A percentile compares a stretch with the other conserved stretches of the same genome.
phyloP scores from a whole-genome alignment of 2,113 vertebrate species.

The Oreochromis aureus region DNA sequence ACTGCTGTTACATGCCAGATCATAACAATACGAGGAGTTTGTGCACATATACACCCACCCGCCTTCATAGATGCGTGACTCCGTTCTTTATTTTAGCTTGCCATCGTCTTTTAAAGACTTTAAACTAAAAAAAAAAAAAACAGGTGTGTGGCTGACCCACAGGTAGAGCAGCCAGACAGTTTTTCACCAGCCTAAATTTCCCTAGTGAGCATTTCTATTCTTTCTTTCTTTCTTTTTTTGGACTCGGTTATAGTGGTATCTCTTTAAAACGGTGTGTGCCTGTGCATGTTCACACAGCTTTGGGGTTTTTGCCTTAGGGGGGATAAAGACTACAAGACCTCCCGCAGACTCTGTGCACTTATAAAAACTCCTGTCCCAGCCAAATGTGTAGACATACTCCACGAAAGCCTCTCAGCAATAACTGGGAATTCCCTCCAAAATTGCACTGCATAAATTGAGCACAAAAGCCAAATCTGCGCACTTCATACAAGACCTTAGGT shows the following conservation, averaged over 20 bases:
- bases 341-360: not conserved
- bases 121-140: not conserved
- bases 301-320: slow-evolving; percentile 26
- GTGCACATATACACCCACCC: not conserved
- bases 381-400: slow-evolving; percentile 12
- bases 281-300: not conserved
- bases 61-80: not conserved
- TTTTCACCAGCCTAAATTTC: not conserved
- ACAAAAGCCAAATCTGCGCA: not conserved
- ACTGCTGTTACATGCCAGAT: not conserved
- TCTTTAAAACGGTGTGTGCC: not conserved
- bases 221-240: not conserved
- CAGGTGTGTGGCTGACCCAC: not conserved
- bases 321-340: slow-evolving; percentile 30
- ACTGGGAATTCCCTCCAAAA: not conserved
- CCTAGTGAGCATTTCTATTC: not conserved
- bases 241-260: not conserved
- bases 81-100: not conserved
- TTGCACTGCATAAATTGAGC: not conserved
- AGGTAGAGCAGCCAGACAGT: not conserved
- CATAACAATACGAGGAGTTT: not conserved
- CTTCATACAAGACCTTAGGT: not conserved
- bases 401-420: not conserved
- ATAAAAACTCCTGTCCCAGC: not conserved
- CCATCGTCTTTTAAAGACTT: not conserved